A percentile compares a stretch with the other conserved stretches of the same genome.
Evolutionary conservation across 2,888 invertebrate species (phyloP).

Genomic region (Calliphora vomitoria): DNA sequence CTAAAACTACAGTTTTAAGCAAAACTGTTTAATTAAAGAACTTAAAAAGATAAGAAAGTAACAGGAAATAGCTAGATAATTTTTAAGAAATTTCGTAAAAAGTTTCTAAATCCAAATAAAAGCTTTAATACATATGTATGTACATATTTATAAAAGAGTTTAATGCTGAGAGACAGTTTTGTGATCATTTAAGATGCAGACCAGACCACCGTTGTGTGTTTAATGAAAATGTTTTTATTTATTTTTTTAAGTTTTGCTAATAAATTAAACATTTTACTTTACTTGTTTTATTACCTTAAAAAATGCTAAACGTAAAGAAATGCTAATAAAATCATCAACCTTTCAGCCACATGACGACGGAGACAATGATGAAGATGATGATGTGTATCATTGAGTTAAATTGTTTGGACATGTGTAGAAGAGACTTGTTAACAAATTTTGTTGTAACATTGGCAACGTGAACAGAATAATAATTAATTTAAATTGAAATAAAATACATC

Average conservation of each 20-base stretch:
- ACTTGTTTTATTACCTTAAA: constrained; percentile 24
- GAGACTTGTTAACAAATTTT: constrained; percentile 57
- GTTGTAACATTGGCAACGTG: constrained; percentile 59
- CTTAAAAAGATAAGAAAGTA: neutral
- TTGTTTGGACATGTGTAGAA: constrained; percentile 42
- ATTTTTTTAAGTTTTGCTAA: neutral
- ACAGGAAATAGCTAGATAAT: neutral
- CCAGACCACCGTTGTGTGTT: no score
- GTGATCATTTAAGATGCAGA: no score
- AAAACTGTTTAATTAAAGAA: constrained; percentile 7
- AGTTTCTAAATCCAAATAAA: neutral
- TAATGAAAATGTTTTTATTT: no score
- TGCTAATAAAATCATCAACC: constrained; percentile 44
- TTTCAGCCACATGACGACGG: constrained; percentile 1
- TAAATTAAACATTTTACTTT: constrained; percentile 53
- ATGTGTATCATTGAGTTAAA: constrained; percentile 8
- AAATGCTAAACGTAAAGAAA: neutral
- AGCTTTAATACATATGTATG: no score
- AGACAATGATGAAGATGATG: neutral
- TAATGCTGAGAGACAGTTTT: no score
- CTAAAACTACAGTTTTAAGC: neutral
- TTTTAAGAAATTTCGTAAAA: neutral
- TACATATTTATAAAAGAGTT: no score
- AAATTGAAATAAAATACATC: neutral
- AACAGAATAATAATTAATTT: constrained; percentile 43